Evolutionary conservation across 2,113 vertebrate species (phyloP).

Genomic region (Carollia perspicillata): DNA sequence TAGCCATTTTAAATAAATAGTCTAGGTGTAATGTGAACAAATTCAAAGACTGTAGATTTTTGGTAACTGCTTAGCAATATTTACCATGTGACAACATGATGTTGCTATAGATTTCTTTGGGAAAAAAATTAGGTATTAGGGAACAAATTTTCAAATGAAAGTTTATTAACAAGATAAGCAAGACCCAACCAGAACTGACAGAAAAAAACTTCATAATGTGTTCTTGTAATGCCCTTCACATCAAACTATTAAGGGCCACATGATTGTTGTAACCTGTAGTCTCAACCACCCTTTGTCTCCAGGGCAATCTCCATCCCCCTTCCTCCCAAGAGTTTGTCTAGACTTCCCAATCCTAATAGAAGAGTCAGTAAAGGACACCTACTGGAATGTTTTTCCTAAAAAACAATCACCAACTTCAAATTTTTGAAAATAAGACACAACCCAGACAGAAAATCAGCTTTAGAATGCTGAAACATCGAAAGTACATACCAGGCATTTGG

Average conservation of each 20-base stretch:
- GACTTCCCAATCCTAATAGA: slow-evolving; percentile 16
- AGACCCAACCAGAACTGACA: slow-evolving; percentile 52
- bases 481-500: background rate
- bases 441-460: slow-evolving; percentile 22
- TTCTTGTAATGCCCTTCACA: slow-evolving; percentile 62
- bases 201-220: background rate
- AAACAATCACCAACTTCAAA: background rate
- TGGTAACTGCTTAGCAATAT: slow-evolving; percentile 5
- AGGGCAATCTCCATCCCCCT: slow-evolving; percentile 54
- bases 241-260: slow-evolving; percentile 25
- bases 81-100: background rate
- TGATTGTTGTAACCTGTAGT: slow-evolving; percentile 72
- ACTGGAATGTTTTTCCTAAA: background rate
- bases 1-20: background rate
- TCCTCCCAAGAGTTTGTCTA: background rate
- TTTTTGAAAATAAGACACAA: slow-evolving; percentile 33
- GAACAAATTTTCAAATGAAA: slow-evolving; percentile 69
- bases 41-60: slow-evolving; percentile 22
- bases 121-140: background rate
- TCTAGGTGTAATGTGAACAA: slow-evolving; percentile 6
- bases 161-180: slow-evolving; percentile 74
- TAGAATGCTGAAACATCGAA: background rate
- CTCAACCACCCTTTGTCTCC: slow-evolving; percentile 27
- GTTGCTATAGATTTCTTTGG: background rate
- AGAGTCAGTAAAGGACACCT: slow-evolving; percentile 52